Evolutionary conservation across 2,797 vertebrate species (phyloP), one percentile per base, ranked within the genome.

Genomic region (Acanthurus leucopareius): DNA sequence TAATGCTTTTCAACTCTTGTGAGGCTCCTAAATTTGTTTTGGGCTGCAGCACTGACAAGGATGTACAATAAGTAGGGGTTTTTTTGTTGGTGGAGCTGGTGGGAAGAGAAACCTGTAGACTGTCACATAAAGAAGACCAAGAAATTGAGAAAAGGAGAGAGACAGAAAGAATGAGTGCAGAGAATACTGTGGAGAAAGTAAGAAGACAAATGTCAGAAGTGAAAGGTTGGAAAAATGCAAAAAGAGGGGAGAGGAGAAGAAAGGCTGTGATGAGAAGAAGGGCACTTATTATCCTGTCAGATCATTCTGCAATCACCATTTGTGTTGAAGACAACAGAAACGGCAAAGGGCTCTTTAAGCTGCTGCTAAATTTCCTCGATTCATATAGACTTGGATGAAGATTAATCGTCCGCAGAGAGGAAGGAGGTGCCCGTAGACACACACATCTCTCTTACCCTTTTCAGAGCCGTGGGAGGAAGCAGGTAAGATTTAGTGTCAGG

Each of bases 351-450:
- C 54, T 82, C 40, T 73, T 79, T 73, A 81, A 87, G 15, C 52
- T 65, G 40, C 3, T 52, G 14, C 52, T 83, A 78, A 61, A 79
- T 84, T 86, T 82, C 49, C 65, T 72, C 19, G 80, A 82, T 59
- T 84, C 57, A 59, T 4, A 4, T 42, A 32, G 63, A 75, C 25
- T 3, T n/a, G 56, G 80, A 79, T 73, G 75, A 73, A 84, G 77
- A 84, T 91, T 57, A 90, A 86, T 86, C 70, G 71, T 22, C 51
- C 69, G 49, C 66, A 56, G 42, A 44, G 70, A 64, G 22, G 54
- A 52, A 69, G 58, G 48, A 57, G 70, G 20, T 44, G n/a, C 14
- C 56, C 64, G 11, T 28, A 38, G 10, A 81, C 63, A 73, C 51
- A 49, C 38, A 48, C 45, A 61, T 64, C 69, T 77, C 22, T 16